A percentile compares a stretch with the other conserved stretches of the same genome.
Evolutionary conservation across 2,888 invertebrate species (phyloP).

Genomic region (Epinotia ramella): DNA sequence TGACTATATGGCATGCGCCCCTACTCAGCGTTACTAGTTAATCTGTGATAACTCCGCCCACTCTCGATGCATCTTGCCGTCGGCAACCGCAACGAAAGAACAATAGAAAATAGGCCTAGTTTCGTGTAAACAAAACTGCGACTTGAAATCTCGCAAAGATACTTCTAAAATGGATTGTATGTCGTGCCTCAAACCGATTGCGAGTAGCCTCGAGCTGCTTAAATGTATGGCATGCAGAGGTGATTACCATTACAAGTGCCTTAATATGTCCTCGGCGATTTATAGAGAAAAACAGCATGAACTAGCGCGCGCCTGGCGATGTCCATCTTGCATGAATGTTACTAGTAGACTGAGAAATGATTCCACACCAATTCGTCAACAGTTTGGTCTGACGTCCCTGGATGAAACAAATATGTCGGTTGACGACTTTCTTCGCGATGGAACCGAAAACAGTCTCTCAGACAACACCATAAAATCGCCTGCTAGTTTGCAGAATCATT

Average conservation of each 20-base stretch:
- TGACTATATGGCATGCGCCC: too few relatives aligned
- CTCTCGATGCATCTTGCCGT: too few relatives aligned
- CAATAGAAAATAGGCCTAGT: too few relatives aligned
- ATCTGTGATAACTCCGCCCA: too few relatives aligned
- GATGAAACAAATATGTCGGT: slow-evolving; percentile 12
- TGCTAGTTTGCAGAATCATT: neutral
- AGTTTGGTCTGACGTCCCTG: neutral
- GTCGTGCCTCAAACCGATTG: neutral
- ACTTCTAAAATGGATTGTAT: neutral
- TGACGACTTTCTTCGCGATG: neutral
- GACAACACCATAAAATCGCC: neutral
- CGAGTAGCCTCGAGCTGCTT: neutral
- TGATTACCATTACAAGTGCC: neutral
- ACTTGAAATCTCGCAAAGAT: too few relatives aligned
- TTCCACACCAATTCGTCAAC: neutral
- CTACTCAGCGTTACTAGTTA: too few relatives aligned
- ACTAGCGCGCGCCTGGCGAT: neutral
- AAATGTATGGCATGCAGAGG: neutral
- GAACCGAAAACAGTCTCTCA: neutral
- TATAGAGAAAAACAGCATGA: slow-evolving; percentile 3
- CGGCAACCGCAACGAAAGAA: too few relatives aligned
- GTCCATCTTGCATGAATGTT: neutral
- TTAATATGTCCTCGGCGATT: neutral
- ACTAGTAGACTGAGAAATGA: neutral
- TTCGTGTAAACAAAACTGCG: too few relatives aligned